These are phyloP conservation scores for Lontra canadensis DNA, from an alignment of 2,113 vertebrate genomes.

Conservation along the genomic window DNA sequence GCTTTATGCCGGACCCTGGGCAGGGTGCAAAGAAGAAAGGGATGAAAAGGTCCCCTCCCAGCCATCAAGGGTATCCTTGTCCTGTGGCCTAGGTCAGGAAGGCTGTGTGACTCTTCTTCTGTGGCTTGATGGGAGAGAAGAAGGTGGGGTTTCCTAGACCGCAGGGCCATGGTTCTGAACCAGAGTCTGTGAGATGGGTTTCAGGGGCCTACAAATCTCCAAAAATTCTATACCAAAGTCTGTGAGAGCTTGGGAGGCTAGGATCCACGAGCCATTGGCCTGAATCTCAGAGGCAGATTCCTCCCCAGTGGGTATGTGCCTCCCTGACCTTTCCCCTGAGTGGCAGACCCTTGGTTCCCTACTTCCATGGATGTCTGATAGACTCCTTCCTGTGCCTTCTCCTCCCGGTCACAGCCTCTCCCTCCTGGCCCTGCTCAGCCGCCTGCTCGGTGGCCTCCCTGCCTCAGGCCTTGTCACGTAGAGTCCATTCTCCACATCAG, in stretches of 20 bases:
- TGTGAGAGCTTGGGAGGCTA: background rate
- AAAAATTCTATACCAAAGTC: background rate
- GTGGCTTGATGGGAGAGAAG: background rate
- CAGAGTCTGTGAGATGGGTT: background rate
- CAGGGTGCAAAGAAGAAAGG: background rate
- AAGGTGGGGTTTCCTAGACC: background rate
- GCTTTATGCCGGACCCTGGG: background rate
- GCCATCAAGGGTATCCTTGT: background rate
- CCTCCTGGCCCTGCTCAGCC: background rate
- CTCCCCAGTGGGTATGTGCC: background rate
- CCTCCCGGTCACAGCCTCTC: background rate
- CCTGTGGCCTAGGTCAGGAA: background rate
- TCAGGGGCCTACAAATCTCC: background rate
- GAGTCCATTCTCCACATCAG: background rate
- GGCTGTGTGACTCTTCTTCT: background rate
- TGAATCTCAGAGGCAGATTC: background rate
- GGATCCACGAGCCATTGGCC: background rate
- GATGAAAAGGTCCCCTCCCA: background rate
- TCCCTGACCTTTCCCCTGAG: background rate
- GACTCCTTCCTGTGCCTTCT: background rate
- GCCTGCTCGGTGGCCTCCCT: background rate
- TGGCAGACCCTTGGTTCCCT: background rate
- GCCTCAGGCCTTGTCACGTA: background rate
- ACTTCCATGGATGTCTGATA: background rate
- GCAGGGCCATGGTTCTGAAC: background rate